Base-by-base conservation (phyloP, 2,888 invertebrate genomes). In the Brachyptera risi region DNA sequence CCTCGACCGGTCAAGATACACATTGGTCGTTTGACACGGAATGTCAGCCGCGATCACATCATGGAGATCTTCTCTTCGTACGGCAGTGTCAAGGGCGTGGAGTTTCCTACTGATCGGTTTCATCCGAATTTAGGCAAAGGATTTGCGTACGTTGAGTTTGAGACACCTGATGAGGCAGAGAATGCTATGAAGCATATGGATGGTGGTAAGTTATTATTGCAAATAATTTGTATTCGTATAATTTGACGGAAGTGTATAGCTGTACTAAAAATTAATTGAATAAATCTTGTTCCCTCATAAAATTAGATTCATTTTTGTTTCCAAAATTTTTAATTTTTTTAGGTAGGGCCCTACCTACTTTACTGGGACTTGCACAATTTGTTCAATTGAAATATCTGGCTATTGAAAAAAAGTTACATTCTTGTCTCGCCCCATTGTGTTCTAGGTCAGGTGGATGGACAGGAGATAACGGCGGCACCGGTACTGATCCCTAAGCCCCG, bases 161-260 rank as follows among this genome's bases (percentile, higher is more conserved):
- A 86, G 67, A 92, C 87, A 59, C 82, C 95, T 0, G 97, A 97
- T 68, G 96, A 97, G 75, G 97, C 98, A 19, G 96, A 97, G 74
- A 95, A 96, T 75, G 98, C 98, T 0, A 93, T 98, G 87, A 97
- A 97, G 75, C 95, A 97, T 73, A 98, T 99, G 98, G 97, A 99
- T 78, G 98, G 97, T 73, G 99, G 90, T 86, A 77, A 64, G 63
- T 50, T 21, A 4, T 35, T 26, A n/a, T 24, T 7, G 11, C 5
- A 7, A 7, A 31, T 31, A 7, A 31, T 11, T 31, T 31, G 7
- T 31, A 11, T 7, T 5, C 31, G 11, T 31, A 11, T 7, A 31
- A 7, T 11, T 31, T 31, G 31, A 31, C 5, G 11, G 11, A 31
- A 31, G 5, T 31, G 31, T 5, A 31, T 31, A 11, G n/a, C n/a